Evolutionary conservation across 2,888 invertebrate species (phyloP), one percentile per base, ranked within the genome.

Genomic region (Erebia aethiops): DNA sequence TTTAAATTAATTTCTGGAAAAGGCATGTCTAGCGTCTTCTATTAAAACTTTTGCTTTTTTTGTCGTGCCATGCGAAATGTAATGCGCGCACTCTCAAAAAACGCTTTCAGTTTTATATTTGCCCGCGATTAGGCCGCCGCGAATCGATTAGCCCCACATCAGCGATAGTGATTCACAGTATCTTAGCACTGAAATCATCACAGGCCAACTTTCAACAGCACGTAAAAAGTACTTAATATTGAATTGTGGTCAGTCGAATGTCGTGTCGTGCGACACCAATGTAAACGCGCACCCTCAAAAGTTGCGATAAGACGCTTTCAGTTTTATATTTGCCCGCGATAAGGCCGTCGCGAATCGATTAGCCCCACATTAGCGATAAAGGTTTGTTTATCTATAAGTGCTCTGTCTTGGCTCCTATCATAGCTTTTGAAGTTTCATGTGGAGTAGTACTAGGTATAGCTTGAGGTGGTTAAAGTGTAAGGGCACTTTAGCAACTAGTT

Each of bases 41-140:
- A 26, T 26, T 26, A 26, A 26, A 26, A 26, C 26, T 26, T 3
- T 26, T 1, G 26, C 3, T 26, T 26, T 26, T 26, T 26, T 26
- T 18, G 13, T 49, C 67, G 67, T 52, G 52, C 9, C 67, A 61
- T 58, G 8, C 49, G 58, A 58, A 80, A 82, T 77, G 84, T 61
- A 70, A 76, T 2, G 80, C 82, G 62, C 75, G 76, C 74, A 61
- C 77, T 72, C 74, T 75, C 81, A 81, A 78, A 82, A 81, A 81
- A 73, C 75, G 82, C 85, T 82, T 86, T 86, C 84, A 84, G 83
- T 86, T 87, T 87, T 87, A 89, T 88, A 87, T 81, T 81, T 78
- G 78, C 81, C 81, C 77, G 77, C 74, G 78, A 82, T 79, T 87
- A 66, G 68, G 66, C 62, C 62, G 80, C 67, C 60, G 85, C 84